These are phyloP conservation scores for Tretioscincus oriximinensis DNA, from an alignment of 2,113 vertebrate genomes.

Conservation along the genomic window DNA sequence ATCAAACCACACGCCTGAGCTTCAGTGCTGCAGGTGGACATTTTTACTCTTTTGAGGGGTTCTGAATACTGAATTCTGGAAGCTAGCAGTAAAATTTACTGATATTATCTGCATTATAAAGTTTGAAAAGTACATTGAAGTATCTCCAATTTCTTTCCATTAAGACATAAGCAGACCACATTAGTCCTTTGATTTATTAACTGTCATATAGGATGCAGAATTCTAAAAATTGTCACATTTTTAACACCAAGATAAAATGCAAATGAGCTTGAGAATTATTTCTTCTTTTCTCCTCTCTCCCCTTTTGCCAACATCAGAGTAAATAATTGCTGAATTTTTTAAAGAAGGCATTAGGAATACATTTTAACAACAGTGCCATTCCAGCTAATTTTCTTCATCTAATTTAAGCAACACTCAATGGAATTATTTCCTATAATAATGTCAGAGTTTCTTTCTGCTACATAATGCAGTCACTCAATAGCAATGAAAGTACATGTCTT, in stretches of 20 bases:
- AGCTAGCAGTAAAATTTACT: background rate
- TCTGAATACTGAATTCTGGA: background rate
- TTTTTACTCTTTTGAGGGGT: background rate
- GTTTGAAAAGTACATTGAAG: background rate
- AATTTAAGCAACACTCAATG: conserved; percentile 53
- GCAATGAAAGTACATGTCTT: conserved; percentile 41
- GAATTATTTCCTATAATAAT: conserved; percentile 54
- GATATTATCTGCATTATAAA: background rate
- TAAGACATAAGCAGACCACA: background rate
- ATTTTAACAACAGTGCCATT: conserved; percentile 54
- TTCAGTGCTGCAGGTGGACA: too few species aligned
- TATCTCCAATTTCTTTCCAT: too few species aligned
- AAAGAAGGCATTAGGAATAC: conserved; percentile 55
- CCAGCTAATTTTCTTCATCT: conserved; percentile 67
- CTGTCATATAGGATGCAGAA: conserved; percentile 7
- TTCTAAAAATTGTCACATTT: conserved; percentile 10
- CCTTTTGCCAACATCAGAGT: conserved; percentile 26
- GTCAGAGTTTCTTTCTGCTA: conserved; percentile 50
- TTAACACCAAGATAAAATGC: conserved; percentile 37
- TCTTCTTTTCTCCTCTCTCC: conserved; percentile 17
- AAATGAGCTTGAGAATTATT: conserved; percentile 11
- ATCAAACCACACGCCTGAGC: too few species aligned
- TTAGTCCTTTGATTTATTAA: conserved; percentile 27
- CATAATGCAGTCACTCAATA: conserved; percentile 46
- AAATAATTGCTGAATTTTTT: conserved; percentile 59